Conservation (phyloP, 2,113 vertebrate species). For the Sapayoa aenigma region DNA sequence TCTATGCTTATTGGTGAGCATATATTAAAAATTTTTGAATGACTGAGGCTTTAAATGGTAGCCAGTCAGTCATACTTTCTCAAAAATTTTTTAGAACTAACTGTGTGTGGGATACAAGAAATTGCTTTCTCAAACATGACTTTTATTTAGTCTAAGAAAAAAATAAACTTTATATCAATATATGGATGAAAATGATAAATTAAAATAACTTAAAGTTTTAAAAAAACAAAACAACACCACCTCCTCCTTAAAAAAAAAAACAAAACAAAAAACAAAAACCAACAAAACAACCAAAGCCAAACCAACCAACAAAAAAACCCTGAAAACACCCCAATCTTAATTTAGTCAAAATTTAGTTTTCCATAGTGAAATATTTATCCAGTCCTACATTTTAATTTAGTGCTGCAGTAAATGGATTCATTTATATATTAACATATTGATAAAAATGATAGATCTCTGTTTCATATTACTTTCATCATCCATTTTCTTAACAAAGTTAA, state of each 20-base stretch:
- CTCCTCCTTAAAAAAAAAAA: too few species aligned
- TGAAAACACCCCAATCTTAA: not conserved
- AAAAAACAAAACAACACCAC: not conserved
- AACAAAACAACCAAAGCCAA: too few species aligned
- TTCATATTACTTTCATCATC: not conserved
- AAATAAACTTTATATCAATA: not conserved
- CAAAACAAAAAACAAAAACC: too few species aligned
- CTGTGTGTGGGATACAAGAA: not conserved
- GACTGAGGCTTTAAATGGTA: not conserved
- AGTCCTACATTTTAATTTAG: not conserved
- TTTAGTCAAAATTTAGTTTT: not conserved
- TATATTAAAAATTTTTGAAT: not conserved
- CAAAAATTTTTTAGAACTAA: not conserved
- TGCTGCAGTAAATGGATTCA: not conserved
- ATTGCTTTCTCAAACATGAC: not conserved
- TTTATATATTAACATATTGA: not conserved
- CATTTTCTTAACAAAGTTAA: conserved; percentile 15
- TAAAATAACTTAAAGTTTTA: not conserved
- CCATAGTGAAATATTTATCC: not conserved
- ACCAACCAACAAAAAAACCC: too few species aligned
- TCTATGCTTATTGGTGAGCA: not conserved
- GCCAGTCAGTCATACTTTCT: not conserved
- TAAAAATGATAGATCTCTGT: conserved; percentile 15
- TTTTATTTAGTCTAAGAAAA: not conserved
- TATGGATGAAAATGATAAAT: not conserved